A percentile compares a stretch with the other conserved stretches of the same genome.
These are phyloP conservation scores for Drosophila sproati DNA, from an alignment of 1,140 invertebrate species.

Conservation along the genomic window DNA sequence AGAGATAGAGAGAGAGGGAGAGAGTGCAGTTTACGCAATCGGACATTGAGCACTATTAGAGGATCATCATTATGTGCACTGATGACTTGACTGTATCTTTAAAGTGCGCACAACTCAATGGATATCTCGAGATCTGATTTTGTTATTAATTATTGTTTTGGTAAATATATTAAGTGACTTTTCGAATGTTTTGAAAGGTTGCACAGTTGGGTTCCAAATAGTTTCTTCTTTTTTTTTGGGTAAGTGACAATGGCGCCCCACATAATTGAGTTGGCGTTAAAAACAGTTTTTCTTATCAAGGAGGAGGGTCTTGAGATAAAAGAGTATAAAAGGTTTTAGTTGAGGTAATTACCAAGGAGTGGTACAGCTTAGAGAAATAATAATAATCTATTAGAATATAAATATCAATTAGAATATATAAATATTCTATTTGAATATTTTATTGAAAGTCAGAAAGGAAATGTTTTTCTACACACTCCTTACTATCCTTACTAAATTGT, in stretches of 20 bases:
- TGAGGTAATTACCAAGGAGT: too few species aligned
- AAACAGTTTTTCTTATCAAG: conserved; percentile 1
- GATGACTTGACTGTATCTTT: conserved; percentile 35
- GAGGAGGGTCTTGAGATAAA: not conserved
- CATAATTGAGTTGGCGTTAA: not conserved
- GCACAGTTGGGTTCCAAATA: conserved; percentile 25
- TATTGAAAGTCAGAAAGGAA: too few species aligned
- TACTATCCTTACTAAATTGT: too few species aligned
- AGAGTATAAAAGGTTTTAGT: too few species aligned
- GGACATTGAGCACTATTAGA: conserved; percentile 17
- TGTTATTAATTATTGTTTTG: conserved; percentile 49
- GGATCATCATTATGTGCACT: conserved; percentile 49
- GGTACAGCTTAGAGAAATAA: too few species aligned
- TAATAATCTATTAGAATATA: too few species aligned
- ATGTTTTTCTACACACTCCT: too few species aligned
- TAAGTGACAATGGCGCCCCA: conserved; percentile 17
- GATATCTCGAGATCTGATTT: conserved; percentile 26
- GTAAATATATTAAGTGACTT: conserved; percentile 19
- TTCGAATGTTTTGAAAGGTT: conserved; percentile 31
- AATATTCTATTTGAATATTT: too few species aligned
- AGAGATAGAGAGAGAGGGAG: too few species aligned
- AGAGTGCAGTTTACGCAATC: conserved; percentile 29
- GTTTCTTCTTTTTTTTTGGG: not conserved
- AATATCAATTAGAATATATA: too few species aligned
- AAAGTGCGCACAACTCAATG: conserved; percentile 10